Evolutionary conservation across 2,888 invertebrate genomes (phyloP), one percentile per base, ranked within the genome.

Genomic region (Agrotis exclamationis): DNA sequence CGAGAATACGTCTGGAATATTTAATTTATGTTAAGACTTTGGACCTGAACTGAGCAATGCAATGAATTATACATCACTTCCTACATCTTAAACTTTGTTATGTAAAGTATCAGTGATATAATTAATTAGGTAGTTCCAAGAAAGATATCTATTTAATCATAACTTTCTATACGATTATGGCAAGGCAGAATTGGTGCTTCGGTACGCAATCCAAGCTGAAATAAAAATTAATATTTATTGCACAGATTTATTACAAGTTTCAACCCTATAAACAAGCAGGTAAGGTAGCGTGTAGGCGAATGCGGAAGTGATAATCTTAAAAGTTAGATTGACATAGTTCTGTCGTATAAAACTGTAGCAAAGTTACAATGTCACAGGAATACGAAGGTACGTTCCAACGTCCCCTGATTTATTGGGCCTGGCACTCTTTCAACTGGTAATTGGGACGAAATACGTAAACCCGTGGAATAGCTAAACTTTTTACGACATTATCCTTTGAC

Each of bases 271-370:
- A 85, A 86, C 82, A 86, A 91, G 89, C 92, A 93, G 93, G 93
- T 93, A 93, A 90, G 86, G 71, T 83, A 88, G 87, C 79, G 74
- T 86, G 86, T 91, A 93, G 93, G 91, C 92, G 89, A 91, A 91
- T 86, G 87, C 90, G 93, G 93, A 94, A 94, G 93, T 93, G 93
- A 95, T 94, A 94, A 95, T 94, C 94, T 94, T 94, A 94, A 94
- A 96, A 95, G 94, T 95, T 94, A 94, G 94, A 96, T 95, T 94
- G 95, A 94, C 94, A 94, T 94, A 94, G 93, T 94, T 95, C 88
- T 92, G 90, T 91, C 92, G 90, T 90, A 94, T 92, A 93, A 93
- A 94, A 93, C 89, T 90, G 89, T 90, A 88, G 88, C 87, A 81
- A 92, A 93, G 92, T 93, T 92, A 94, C 93, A 94, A 93, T 94